Evolutionary conservation across 2,797 vertebrate species (phyloP), one percentile per base, ranked within the genome.

Genomic region (Gymnothorax javanicus): DNA sequence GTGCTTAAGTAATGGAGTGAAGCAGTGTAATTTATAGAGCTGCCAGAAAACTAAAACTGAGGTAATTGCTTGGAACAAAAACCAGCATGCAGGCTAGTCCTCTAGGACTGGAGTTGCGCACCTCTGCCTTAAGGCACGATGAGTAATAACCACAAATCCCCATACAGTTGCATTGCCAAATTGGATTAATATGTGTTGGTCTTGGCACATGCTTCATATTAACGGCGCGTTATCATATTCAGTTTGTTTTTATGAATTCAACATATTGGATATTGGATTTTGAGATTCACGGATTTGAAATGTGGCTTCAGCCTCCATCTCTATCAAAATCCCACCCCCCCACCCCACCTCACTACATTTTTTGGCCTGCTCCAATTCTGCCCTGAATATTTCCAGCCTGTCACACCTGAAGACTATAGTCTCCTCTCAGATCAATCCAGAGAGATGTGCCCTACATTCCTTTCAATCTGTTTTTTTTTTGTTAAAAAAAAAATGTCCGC

Each of bases 391-490:
- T 88, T 87, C 87, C 84, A 62, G 84, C 89, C 33, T 90, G 89
- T 90, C 88, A 92, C 89, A 92, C 93, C 89, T 92, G 89, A 89
- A 90, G 88, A 91, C 90, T 87, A 88, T 88, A 84, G 87, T 90
- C 75, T 91, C 90, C 88, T 83, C 88, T 89, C 91, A 91, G 91
- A 92, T 93, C 91, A 90, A 91, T 91, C 91, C 90, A 87, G 85
- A 77, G 91, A 93, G 91, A 91, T 91, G 89, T 92, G 92, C 84
- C 90, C 93, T 92, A 93, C 89, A 92, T 93, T 92, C 87, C 84
- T 90, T 87, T 87, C 58, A 85, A 84, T 87, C 75, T 84, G 88
- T 84, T 69, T 75, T 88, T 88, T 89, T 88, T 87, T 73, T 86
- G 71, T 84, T 88, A 79, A 59, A 59, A 73, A 79, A 86, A 84